Conservation (phyloP, 2,888 invertebrate species). For the Odontocerum albicorne region DNA sequence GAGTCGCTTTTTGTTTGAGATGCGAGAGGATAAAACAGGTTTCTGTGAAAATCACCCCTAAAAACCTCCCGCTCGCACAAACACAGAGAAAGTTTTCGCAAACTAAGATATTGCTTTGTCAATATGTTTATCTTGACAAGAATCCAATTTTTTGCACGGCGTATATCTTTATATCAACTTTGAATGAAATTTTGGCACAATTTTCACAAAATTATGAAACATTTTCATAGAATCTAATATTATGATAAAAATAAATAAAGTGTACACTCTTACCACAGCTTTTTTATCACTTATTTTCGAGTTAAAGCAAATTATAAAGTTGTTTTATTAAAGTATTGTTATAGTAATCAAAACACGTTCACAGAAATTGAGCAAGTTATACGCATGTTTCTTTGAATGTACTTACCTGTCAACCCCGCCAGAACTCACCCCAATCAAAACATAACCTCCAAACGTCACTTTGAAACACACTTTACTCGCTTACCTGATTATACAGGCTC, state of each 20-base stretch:
- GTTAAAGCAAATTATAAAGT: background rate
- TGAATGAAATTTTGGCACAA: too few relatives aligned
- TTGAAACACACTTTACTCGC: constrained; percentile 1
- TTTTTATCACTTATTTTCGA: background rate
- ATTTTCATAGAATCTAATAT: background rate
- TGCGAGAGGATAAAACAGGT: constrained; percentile 17
- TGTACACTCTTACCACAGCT: too few relatives aligned
- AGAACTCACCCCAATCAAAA: constrained; percentile 33
- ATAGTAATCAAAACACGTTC: background rate
- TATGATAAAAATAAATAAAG: too few relatives aligned
- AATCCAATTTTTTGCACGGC: too few relatives aligned
- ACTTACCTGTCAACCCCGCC: constrained; percentile 24
- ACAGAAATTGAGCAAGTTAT: too few relatives aligned
- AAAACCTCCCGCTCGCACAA: constrained; percentile 11
- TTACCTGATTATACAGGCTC: constrained; percentile 19
- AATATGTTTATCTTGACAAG: too few relatives aligned
- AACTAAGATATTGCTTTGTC: too few relatives aligned
- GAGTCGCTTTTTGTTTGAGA: constrained; percentile 30
- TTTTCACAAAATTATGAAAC: too few relatives aligned
- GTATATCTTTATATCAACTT: too few relatives aligned
- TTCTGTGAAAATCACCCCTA: constrained; percentile 14
- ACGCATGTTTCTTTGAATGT: constrained; percentile 4
- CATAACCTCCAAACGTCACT: constrained; percentile 33
- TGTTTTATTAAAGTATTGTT: background rate
- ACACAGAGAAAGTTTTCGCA: constrained; percentile 1